Percentiles rank a stretch among this genome's conserved stretches.
Conservation (phyloP, 2,888 invertebrate genomes). For the Chironomus riparius region DNA sequence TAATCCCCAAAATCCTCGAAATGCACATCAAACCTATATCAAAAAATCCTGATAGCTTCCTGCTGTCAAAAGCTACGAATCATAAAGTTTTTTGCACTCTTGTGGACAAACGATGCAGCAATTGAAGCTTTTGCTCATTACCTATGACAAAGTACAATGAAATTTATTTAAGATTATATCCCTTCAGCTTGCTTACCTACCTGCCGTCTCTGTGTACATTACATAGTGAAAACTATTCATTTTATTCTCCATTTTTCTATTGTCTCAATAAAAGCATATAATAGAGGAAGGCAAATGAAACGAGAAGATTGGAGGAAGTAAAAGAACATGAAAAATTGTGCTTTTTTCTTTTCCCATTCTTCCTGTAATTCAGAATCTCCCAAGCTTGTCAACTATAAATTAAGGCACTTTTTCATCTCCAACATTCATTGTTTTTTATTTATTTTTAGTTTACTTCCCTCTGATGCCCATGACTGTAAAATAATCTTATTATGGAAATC, state of each 20-base stretch:
- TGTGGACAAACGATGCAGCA: background rate
- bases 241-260: background rate
- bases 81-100: no score
- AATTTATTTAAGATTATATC: background rate
- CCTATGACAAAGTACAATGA: background rate
- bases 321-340: background rate
- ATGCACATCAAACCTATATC: no score
- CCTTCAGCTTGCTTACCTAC: background rate
- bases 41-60: no score
- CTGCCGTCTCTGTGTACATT: background rate
- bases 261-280: background rate
- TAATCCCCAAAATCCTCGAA: no score
- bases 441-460: background rate
- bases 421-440: background rate
- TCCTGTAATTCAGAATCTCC: background rate
- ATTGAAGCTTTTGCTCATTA: background rate
- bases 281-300: background rate
- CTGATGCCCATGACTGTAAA: background rate
- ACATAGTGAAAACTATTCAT: background rate
- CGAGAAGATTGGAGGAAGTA: background rate
- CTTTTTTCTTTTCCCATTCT: background rate
- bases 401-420: background rate
- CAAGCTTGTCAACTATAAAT: slow-evolving; percentile 1
- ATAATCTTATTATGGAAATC: background rate
- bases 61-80: no score